Conservation (phyloP, 2,113 vertebrate species). For the Balaeniceps rex region DNA sequence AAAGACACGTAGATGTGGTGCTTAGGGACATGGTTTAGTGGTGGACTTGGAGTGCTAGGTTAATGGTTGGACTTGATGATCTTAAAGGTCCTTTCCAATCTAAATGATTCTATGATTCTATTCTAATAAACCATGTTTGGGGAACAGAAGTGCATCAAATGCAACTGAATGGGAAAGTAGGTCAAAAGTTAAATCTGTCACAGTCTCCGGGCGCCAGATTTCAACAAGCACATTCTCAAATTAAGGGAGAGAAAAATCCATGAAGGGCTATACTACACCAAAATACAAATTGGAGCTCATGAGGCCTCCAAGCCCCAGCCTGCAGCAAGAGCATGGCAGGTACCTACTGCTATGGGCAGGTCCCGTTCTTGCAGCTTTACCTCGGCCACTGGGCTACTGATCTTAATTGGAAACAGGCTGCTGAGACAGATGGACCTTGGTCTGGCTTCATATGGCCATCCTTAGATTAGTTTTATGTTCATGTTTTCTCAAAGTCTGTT, state of each 20-base stretch:
- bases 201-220: neutral
- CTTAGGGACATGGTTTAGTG: too few relatives aligned
- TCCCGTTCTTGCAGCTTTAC: neutral
- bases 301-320: neutral
- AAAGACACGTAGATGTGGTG: too few relatives aligned
- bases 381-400: neutral
- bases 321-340: neutral
- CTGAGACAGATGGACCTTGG: neutral
- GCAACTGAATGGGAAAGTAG: neutral
- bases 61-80: too few relatives aligned
- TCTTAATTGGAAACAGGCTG: neutral
- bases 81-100: too few relatives aligned
- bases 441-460: neutral
- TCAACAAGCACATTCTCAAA: neutral
- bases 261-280: neutral
- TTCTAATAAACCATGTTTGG: neutral
- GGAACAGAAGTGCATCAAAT: neutral
- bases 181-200: neutral
- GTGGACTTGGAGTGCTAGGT: too few relatives aligned
- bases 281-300: neutral
- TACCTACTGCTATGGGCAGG: neutral
- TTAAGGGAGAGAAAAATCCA: neutral
- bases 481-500: neutral
- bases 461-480: neutral
- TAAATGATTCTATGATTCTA: too few relatives aligned